These are phyloP conservation scores for Achroia grisella DNA, from an alignment of 1,140 invertebrate species.

Conservation along the genomic window DNA sequence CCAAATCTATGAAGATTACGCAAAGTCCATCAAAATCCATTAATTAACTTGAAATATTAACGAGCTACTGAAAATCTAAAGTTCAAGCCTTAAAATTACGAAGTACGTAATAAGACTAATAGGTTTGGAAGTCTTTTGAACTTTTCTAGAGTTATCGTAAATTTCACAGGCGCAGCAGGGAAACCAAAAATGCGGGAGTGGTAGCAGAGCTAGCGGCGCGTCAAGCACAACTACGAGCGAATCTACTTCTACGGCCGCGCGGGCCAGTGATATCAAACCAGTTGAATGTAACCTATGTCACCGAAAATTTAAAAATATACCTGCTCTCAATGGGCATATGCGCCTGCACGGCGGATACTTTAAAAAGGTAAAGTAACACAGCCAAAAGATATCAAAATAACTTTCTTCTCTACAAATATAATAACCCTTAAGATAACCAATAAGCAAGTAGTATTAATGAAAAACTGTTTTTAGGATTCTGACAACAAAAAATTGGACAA, in stretches of 20 bases:
- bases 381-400: too few species aligned
- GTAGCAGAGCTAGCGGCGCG: conserved; percentile 25
- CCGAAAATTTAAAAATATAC: conserved; percentile 96
- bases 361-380: conserved; percentile 82
- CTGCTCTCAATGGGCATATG: conserved; percentile 98
- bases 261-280: conserved; percentile 76
- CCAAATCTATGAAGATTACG: conserved; percentile 39
- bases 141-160: conserved; percentile 48
- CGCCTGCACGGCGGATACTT: conserved; percentile 96
- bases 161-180: conserved; percentile 54
- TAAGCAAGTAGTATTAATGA: too few species aligned
- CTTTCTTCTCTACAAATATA: too few species aligned
- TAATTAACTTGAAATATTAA: conserved; percentile 68
- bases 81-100: conserved; percentile 59
- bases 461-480: conserved; percentile 85
- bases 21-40: conserved; percentile 56
- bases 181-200: conserved; percentile 30
- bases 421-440: too few species aligned
- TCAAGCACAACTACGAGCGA: conserved; percentile 17
- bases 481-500: conserved; percentile 90
- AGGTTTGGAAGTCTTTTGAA: conserved; percentile 59
- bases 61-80: conserved; percentile 54
- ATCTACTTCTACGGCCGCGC: conserved; percentile 11
- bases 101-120: conserved; percentile 64
- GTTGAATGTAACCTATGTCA: conserved; percentile 96